A percentile compares a stretch with the other conserved stretches of the same genome.
Evolutionary conservation across 2,888 invertebrate species (phyloP).

Genomic region (Pammene aurita): DNA sequence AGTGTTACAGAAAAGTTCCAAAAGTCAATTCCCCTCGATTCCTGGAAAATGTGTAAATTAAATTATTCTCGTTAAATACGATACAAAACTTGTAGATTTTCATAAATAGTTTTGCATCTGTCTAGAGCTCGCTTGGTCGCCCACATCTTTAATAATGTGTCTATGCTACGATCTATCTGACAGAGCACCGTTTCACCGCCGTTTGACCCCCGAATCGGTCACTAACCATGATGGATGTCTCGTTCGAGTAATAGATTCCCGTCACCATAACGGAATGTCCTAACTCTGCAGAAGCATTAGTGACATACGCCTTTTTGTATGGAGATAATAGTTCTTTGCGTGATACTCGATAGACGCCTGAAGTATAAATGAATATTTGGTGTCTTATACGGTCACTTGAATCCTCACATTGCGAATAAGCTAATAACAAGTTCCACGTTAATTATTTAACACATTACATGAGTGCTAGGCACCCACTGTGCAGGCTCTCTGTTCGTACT

Average conservation of each 20-base stretch:
- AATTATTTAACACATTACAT: too few relatives aligned
- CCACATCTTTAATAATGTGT: not conserved
- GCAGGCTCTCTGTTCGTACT: too few relatives aligned
- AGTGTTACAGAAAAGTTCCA: too few relatives aligned
- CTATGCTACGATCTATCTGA: conserved; percentile 6
- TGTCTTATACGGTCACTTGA: not conserved
- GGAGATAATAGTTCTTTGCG: conserved; percentile 5
- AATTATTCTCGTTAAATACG: not conserved
- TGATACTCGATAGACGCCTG: conserved; percentile 6
- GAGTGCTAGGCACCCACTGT: too few relatives aligned
- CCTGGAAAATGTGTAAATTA: too few relatives aligned
- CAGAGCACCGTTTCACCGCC: conserved; percentile 16
- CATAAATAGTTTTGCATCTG: not conserved
- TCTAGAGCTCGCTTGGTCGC: not conserved
- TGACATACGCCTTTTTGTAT: not conserved
- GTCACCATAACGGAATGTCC: not conserved
- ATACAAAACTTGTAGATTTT: not conserved
- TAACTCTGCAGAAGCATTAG: not conserved
- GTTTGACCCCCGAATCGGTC: conserved; percentile 15
- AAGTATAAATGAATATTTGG: not conserved
- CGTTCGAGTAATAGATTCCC: conserved; percentile 9
- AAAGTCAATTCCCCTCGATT: too few relatives aligned
- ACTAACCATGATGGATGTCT: conserved; percentile 25
- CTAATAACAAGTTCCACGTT: not conserved
- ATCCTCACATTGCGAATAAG: not conserved